A percentile compares a stretch with the other conserved stretches of the same genome.
Conservation (phyloP, 92 coral and sea anemone species). For the Anthopleura xanthogrammica region DNA sequence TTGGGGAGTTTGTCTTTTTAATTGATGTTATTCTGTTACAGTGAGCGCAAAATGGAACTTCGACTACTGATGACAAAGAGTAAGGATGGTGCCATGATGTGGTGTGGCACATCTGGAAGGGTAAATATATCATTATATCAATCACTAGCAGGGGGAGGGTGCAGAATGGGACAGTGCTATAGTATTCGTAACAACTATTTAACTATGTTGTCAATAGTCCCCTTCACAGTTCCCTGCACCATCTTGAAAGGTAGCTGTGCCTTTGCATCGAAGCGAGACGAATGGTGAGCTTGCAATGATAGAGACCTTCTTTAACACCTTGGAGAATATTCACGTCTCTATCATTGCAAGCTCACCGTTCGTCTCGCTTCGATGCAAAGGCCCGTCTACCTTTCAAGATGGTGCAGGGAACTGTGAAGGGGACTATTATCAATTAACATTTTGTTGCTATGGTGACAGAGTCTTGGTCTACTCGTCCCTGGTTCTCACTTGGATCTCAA, state of each 20-base stretch:
- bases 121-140: slow-evolving; percentile 24
- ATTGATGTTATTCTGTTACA: slow-evolving; percentile 10
- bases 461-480: slow-evolving; percentile 77
- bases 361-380: too few relatives aligned
- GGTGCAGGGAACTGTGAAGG: too few relatives aligned
- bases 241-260: too few relatives aligned
- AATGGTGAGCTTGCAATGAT: too few relatives aligned
- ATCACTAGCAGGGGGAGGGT: background rate
- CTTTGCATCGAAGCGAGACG: too few relatives aligned
- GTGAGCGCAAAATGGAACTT: slow-evolving; percentile 92
- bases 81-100: slow-evolving; percentile 94
- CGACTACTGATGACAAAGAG: slow-evolving; percentile 88
- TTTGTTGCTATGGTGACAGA: slow-evolving; percentile 35
- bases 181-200: background rate
- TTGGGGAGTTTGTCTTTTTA: background rate
- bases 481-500: slow-evolving; percentile 74
- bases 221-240: background rate
- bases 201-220: background rate
- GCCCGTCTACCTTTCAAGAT: too few relatives aligned
- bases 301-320: too few relatives aligned
- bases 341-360: too few relatives aligned
- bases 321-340: too few relatives aligned
- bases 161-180: too few relatives aligned
- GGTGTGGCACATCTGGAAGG: slow-evolving; percentile 99
- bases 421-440: too few relatives aligned